A percentile compares a stretch with the other conserved stretches of the same genome.
Evolutionary conservation across 2,113 vertebrate genomes (phyloP).

Genomic region (Climacteris rufus): DNA sequence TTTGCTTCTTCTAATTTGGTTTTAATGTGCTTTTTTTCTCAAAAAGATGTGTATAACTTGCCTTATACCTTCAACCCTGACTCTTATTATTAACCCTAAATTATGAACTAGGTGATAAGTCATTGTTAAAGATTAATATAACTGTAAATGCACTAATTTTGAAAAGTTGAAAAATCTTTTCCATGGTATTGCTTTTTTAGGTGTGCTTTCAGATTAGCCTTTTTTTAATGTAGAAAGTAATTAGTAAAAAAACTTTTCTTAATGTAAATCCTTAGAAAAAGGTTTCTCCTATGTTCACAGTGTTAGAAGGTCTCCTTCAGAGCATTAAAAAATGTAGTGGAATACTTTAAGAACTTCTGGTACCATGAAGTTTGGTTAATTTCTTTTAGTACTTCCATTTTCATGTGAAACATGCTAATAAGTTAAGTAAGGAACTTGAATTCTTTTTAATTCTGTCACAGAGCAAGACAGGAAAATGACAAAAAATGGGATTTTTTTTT

Average conservation of each 20-base stretch:
- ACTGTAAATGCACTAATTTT: neutral
- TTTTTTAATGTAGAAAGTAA: neutral
- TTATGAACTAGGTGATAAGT: neutral
- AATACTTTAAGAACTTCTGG: neutral
- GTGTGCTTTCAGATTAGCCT: neutral
- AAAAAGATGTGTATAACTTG: neutral
- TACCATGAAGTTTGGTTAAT: neutral
- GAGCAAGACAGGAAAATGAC: neutral
- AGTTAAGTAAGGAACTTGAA: neutral
- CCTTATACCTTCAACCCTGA: neutral
- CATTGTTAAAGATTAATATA: neutral
- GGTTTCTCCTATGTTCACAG: accelerated
- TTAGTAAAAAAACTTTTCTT: neutral
- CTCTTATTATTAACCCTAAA: too few relatives aligned
- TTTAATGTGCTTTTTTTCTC: neutral
- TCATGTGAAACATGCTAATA: neutral
- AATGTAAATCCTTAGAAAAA: neutral
- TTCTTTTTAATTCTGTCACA: neutral
- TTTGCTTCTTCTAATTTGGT: neutral
- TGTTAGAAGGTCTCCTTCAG: neutral
- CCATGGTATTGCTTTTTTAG: neutral
- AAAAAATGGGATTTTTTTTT: neutral
- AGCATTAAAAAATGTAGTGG: neutral
- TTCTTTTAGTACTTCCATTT: neutral
- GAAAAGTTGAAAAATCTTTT: neutral